phyloP scores from a whole-genome alignment of 2,888 invertebrate genomes.

The Amblyjoppa proteus region DNA sequence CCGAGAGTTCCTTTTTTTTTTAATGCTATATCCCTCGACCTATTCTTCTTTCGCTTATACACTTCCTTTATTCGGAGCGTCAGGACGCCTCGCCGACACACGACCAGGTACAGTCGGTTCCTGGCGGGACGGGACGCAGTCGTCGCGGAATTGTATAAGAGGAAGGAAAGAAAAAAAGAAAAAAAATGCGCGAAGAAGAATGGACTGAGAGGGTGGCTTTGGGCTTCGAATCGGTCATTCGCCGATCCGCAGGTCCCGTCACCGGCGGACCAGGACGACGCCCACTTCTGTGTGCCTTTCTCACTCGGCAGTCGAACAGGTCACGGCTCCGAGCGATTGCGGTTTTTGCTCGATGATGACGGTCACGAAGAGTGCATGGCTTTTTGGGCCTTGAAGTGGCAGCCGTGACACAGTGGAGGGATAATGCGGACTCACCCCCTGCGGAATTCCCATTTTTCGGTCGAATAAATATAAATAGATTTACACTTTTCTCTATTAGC shows the following conservation, averaged over 20 bases:
- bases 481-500: not conserved
- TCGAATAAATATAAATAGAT: not conserved
- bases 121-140: conserved; percentile 59
- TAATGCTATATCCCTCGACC: conserved; percentile 35
- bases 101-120: conserved; percentile 72
- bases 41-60: conserved; percentile 51
- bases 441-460: not conserved
- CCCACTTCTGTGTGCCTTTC: conserved; percentile 26
- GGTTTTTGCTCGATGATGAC: conserved; percentile 39
- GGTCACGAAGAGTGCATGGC: not conserved
- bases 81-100: conserved; percentile 71
- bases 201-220: conserved; percentile 16
- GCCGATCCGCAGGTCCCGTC: conserved; percentile 54
- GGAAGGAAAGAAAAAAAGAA: conserved; percentile 29
- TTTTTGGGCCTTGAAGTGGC: not conserved
- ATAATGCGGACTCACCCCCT: not conserved
- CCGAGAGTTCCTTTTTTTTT: conserved; percentile 59
- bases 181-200: conserved; percentile 44
- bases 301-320: conserved; percentile 48
- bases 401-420: not conserved
- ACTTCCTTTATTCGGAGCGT: conserved; percentile 57
- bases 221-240: conserved; percentile 40
- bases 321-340: conserved; percentile 11
- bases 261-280: not conserved
- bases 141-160: conserved; percentile 57